Evolutionary conservation across 2,888 invertebrate species (phyloP).

Genomic region (Artemia sp.): DNA sequence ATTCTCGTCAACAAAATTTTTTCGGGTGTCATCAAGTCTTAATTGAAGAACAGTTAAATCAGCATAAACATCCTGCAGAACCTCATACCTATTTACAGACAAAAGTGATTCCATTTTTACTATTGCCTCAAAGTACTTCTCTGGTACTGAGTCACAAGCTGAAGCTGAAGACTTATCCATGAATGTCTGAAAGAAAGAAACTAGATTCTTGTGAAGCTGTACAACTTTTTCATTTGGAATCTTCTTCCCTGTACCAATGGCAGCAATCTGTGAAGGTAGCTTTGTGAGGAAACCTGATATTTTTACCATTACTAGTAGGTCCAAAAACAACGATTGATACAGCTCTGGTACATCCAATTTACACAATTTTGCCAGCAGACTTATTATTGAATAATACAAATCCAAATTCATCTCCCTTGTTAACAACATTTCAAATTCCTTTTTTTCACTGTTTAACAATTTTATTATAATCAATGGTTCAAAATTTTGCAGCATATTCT

Average conservation of each 20-base stretch:
- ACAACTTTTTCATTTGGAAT: not conserved
- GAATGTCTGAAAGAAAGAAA: not conserved
- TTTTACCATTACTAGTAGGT: not conserved
- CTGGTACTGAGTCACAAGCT: constrained; percentile 5
- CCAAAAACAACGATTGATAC: not conserved
- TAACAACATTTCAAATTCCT: not conserved
- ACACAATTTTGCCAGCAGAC: not conserved
- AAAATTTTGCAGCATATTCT: not conserved
- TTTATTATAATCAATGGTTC: not conserved
- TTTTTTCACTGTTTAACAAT: not conserved
- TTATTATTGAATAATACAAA: not conserved
- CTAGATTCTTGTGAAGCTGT: not conserved
- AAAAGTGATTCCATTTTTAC: not conserved
- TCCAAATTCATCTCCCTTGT: not conserved
- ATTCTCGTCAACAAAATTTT: not conserved
- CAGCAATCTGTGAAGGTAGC: not conserved
- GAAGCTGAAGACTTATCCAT: not conserved
- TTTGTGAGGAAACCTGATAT: not conserved
- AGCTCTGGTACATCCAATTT: not conserved
- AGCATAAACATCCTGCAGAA: not conserved
- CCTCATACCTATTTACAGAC: not conserved
- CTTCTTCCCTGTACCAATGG: not conserved
- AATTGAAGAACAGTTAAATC: not conserved
- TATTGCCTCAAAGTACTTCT: constrained; percentile 1
- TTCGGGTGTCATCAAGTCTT: not conserved